Evolutionary conservation across 2,888 invertebrate genomes (phyloP).

Genomic region (Pollenia griseotomentosa): DNA sequence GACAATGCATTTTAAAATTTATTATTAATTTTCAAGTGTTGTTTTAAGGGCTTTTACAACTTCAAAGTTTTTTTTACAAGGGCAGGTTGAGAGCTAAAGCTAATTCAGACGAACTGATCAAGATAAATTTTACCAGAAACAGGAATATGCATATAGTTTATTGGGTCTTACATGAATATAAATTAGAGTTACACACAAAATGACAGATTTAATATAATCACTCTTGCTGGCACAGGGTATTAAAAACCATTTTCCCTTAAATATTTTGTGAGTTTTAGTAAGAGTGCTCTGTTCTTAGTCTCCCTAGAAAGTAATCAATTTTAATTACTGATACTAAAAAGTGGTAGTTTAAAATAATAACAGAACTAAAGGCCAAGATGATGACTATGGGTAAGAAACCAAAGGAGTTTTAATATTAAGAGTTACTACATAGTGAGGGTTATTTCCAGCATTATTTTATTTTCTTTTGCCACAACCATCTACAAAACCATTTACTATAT

Average conservation of each 20-base stretch:
- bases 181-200: too few species aligned
- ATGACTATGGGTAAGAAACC: slow-evolving; percentile 3
- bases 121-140: too few species aligned
- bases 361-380: slow-evolving; percentile 27
- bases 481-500: slow-evolving; percentile 34
- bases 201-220: too few species aligned
- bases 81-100: too few species aligned
- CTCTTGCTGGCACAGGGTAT: too few species aligned
- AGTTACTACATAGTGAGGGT: background rate
- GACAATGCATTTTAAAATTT: too few species aligned
- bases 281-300: background rate
- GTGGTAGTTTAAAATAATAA: background rate
- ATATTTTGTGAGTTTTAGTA: slow-evolving; percentile 24
- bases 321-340: slow-evolving; percentile 56
- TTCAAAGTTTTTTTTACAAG: too few species aligned
- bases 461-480: slow-evolving; percentile 28
- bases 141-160: too few species aligned
- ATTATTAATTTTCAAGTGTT: too few species aligned
- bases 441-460: slow-evolving; percentile 7
- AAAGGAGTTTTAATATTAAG: background rate
- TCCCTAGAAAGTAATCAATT: slow-evolving; percentile 69
- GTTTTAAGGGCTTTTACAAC: too few species aligned
- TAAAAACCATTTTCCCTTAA: background rate
- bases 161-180: too few species aligned
- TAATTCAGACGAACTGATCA: too few species aligned